Conservation (phyloP, 2,113 vertebrate species). For the Oryzias melastigma region DNA sequence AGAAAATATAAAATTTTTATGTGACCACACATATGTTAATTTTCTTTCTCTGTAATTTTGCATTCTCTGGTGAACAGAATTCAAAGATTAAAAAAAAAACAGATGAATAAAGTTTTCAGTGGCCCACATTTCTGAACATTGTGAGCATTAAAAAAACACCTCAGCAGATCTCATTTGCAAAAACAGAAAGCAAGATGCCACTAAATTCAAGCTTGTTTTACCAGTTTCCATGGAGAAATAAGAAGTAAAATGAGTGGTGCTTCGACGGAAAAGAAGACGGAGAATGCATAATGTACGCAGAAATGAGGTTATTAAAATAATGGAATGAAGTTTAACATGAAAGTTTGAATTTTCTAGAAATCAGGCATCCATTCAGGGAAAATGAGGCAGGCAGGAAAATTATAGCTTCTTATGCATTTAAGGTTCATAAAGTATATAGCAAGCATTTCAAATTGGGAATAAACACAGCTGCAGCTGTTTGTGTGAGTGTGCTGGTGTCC, state of each 20-base stretch:
- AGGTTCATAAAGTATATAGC: conserved; percentile 9
- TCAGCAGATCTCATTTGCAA: too few relatives aligned
- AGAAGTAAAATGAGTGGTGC: not conserved
- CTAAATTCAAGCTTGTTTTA: too few relatives aligned
- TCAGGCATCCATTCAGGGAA: conserved; percentile 5
- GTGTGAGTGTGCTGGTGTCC: conserved; percentile 3
- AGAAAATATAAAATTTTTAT: too few relatives aligned
- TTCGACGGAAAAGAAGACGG: not conserved
- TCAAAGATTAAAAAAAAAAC: too few relatives aligned
- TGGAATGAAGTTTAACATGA: conserved; percentile 2
- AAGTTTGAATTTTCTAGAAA: not conserved
- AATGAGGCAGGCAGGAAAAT: conserved; percentile 9
- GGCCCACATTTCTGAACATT: too few relatives aligned
- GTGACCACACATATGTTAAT: too few relatives aligned
- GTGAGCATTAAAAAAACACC: too few relatives aligned
- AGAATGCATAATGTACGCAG: not conserved
- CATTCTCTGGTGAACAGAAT: too few relatives aligned
- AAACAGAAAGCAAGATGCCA: too few relatives aligned
- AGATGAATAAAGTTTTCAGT: too few relatives aligned
- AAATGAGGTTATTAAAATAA: conserved; percentile 3
- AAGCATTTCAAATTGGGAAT: conserved; percentile 25
- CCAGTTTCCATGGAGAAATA: not conserved
- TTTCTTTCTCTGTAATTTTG: too few relatives aligned
- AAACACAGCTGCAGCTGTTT: conserved; percentile 22
- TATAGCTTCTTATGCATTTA: conserved; percentile 6